Conservation (phyloP, 1,140 invertebrate species). For the Bombus pyrosoma region DNA sequence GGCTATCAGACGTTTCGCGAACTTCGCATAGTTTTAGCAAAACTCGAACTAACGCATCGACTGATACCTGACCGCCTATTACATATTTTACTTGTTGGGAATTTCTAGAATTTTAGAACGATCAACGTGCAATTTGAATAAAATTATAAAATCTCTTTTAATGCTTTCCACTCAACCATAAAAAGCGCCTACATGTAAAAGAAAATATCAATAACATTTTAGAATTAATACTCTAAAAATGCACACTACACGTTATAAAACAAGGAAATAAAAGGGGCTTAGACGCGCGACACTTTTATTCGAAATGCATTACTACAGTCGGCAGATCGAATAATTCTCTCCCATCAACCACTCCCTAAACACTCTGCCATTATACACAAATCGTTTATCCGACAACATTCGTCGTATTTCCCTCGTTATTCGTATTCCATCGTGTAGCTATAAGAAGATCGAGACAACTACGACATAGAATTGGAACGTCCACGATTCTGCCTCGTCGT, state of each 20-base stretch:
- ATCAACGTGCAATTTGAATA: too few relatives aligned
- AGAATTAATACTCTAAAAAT: too few relatives aligned
- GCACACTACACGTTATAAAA: background rate
- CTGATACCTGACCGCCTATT: too few relatives aligned
- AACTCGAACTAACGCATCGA: background rate
- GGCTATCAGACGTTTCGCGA: slow-evolving; percentile 6
- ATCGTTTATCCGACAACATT: background rate
- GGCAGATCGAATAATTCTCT: background rate
- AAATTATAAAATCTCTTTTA: too few relatives aligned
- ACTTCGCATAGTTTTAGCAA: slow-evolving; percentile 11
- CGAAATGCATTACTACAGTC: background rate
- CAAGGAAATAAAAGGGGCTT: background rate
- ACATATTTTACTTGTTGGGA: too few relatives aligned
- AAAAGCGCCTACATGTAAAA: too few relatives aligned
- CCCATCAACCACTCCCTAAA: background rate
- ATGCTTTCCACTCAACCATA: too few relatives aligned
- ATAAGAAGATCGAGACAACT: background rate
- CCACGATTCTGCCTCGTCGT: background rate
- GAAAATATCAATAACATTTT: too few relatives aligned
- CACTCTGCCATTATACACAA: background rate
- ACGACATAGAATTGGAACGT: background rate
- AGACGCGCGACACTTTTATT: background rate
- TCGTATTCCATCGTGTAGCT: background rate
- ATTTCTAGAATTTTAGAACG: too few relatives aligned
- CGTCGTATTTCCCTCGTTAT: background rate